Evolutionary conservation across 2,888 invertebrate species (phyloP).

Genomic region (Mimumesa dahlbomi): DNA sequence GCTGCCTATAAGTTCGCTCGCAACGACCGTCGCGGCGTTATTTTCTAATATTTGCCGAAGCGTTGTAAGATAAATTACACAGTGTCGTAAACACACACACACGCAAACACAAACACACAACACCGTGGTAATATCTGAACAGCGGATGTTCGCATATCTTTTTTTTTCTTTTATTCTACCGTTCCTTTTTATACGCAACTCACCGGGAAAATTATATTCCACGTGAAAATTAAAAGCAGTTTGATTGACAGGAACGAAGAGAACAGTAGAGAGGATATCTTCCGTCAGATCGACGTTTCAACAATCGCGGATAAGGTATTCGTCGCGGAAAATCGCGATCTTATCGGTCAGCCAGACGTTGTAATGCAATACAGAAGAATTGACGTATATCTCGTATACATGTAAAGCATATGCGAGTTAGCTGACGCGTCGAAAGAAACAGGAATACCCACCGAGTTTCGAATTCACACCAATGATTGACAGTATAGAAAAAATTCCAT

Average conservation of each 20-base stretch:
- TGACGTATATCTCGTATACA: neutral
- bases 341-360: constrained; percentile 14
- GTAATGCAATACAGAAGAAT: constrained; percentile 17
- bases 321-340: constrained; percentile 27
- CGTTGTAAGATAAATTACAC: constrained; percentile 32
- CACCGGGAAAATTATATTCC: too few species aligned
- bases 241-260: neutral
- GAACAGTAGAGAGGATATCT: neutral
- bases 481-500: neutral
- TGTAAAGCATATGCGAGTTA: constrained; percentile 16
- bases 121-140: constrained; percentile 23
- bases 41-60: constrained; percentile 35
- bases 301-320: constrained; percentile 28
- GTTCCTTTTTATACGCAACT: neutral
- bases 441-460: constrained; percentile 6
- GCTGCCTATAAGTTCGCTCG: neutral
- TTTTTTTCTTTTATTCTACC: neutral
- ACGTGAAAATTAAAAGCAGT: too few species aligned
- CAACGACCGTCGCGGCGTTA: constrained; percentile 21
- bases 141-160: constrained; percentile 3
- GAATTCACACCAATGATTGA: constrained; percentile 4
- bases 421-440: constrained; percentile 6
- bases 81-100: constrained; percentile 36
- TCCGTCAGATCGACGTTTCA: neutral
- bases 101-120: too few species aligned